Conservation (phyloP, 2,888 invertebrate genomes). For the Megalurothrips usitatus region DNA sequence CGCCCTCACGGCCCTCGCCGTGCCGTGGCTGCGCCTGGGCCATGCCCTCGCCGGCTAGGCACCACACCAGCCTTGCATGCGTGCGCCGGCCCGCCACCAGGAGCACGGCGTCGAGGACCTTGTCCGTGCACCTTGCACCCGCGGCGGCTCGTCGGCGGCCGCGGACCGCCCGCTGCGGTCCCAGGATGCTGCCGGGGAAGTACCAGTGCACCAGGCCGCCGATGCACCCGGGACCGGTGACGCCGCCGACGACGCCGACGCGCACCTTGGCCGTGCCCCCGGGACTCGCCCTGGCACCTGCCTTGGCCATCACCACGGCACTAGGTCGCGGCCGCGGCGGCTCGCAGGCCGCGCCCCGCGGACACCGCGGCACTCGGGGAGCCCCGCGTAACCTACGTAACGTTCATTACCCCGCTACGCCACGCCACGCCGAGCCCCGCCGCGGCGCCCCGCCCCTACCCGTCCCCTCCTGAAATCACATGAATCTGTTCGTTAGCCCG, state of each 20-base stretch:
- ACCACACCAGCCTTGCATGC: conserved; percentile 5
- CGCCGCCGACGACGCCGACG: no score
- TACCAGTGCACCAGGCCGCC: no score
- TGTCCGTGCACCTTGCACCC: no score
- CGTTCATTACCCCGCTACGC: background rate
- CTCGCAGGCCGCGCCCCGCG: background rate
- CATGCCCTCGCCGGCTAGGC: background rate
- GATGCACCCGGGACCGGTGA: no score
- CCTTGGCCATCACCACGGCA: no score
- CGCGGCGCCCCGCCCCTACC: background rate
- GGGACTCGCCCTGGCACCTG: background rate
- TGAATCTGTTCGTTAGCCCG: conserved; percentile 24
- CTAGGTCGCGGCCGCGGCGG: no score
- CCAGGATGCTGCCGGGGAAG: no score
- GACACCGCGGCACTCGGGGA: background rate
- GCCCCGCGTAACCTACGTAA: background rate
- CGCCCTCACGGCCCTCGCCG: background rate
- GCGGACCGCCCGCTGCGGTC: background rate
- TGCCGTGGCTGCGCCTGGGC: background rate
- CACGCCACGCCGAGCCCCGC: no score
- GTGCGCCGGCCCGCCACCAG: background rate
- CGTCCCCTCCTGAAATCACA: background rate
- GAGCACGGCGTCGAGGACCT: background rate
- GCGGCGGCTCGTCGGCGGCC: no score
- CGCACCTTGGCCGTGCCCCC: background rate